These are phyloP conservation scores for Azorinus chamasolen DNA, from an alignment of 2,888 invertebrate genomes.

Conservation along the genomic window DNA sequence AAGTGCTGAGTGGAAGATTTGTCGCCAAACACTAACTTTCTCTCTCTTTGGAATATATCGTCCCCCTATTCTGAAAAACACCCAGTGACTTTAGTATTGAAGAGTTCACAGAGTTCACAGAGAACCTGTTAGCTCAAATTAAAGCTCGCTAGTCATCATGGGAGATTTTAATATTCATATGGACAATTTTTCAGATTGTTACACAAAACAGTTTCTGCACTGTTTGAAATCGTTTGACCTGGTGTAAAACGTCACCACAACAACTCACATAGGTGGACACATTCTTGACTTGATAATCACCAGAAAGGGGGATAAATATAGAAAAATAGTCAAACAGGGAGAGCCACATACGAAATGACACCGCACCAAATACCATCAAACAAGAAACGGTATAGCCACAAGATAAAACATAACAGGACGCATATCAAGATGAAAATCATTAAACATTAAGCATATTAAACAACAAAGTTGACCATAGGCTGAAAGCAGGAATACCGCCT, in stretches of 20 bases:
- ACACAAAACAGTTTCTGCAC: conserved; percentile 25
- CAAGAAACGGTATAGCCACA: too few species aligned
- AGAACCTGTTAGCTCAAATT: conserved; percentile 4
- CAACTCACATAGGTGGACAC: conserved; percentile 28
- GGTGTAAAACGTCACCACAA: conserved; percentile 14
- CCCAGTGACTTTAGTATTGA: too few species aligned
- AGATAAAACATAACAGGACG: too few species aligned
- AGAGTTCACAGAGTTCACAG: conserved; percentile 30
- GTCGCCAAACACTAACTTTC: conserved; percentile 12
- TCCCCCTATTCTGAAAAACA: conserved; percentile 37
- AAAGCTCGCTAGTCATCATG: conserved; percentile 16
- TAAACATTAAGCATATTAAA: too few species aligned
- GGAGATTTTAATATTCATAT: conserved; percentile 33
- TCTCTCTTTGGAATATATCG: conserved; percentile 43
- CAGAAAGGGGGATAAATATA: conserved; percentile 27
- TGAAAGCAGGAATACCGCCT: too few species aligned
- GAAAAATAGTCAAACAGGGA: too few species aligned
- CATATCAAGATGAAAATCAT: too few species aligned
- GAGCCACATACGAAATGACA: too few species aligned
- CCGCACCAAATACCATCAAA: too few species aligned
- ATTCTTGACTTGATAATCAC: conserved; percentile 33
- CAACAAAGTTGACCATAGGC: too few species aligned
- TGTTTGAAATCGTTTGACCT: conserved; percentile 31
- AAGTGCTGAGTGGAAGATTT: conserved; percentile 24
- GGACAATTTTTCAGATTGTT: conserved; percentile 26